Evolutionary conservation across 2,113 vertebrate genomes (phyloP), one percentile per base, ranked within the genome.

Genomic region (Myiagra hebetior): DNA sequence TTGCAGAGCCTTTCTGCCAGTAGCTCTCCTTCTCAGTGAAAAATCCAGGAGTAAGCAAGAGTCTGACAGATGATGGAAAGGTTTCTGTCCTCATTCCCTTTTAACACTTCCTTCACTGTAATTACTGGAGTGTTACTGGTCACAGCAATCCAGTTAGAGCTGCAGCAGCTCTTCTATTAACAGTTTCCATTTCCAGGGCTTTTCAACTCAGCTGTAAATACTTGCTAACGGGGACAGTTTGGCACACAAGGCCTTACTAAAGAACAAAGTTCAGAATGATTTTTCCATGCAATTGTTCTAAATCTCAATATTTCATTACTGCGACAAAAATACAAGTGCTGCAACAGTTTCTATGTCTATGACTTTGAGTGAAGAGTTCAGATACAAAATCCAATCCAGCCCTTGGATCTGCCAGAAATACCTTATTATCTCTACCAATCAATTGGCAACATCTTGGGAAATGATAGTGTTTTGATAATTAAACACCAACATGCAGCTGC

Each of bases 121-220:
- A 91, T 97, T 97, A 87, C 50, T 85, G 91, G 80, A 89, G 82
- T 62, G 92, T 87, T 91, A 84, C 79, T 94, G 87, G 95, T 94
- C 27, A 4, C 46, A 94, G 91, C 90, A 68, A 87, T 73, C 74
- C 88, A 56, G 76, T 93, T 86, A 85, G 91, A 89, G n/a, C 62
- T 88, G 77, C 85, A 85, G 95, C 68, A 94, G 92, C 6, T 46
- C 82, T 94, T 94, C 94, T 65, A 18, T 89, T 95, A 93, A 55
- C 69, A 83, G 60, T 50, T 77, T 80, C 79, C 94, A 22, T 96
- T 97, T 95, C 59, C 91, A 91, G 79, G 69, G 65, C 62, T 88
- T 93, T 86, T 82, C 91, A 82, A 3, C 59, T 73, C 18, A 7
- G 65, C 85, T 95, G 90, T 88, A 95, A 95, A 93, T 92, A 79